phyloP scores from a whole-genome alignment of 2,113 vertebrate genomes.

The Eretmochelys imbricata region DNA sequence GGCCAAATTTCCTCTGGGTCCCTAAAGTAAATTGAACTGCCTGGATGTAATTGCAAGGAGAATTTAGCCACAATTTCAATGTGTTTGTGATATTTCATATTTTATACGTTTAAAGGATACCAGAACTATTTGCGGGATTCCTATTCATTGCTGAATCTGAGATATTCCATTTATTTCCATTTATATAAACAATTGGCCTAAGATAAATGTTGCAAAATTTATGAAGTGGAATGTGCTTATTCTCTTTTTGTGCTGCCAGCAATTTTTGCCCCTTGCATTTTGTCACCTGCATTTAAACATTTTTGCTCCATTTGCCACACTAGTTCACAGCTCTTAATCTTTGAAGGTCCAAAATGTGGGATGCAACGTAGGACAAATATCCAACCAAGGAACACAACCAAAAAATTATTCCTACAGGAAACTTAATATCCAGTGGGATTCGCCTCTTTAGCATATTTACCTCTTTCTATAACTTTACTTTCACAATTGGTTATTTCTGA shows the following conservation, averaged over 20 bases:
- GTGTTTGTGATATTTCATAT: background rate
- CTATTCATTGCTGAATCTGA: background rate
- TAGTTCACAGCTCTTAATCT: background rate
- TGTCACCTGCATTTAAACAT: background rate
- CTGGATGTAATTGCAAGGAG: background rate
- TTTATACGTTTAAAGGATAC: background rate
- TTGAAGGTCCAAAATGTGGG: background rate
- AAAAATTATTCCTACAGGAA: background rate
- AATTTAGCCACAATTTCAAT: background rate
- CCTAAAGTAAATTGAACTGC: background rate
- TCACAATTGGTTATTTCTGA: background rate
- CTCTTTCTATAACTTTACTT: background rate
- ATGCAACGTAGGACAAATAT: background rate
- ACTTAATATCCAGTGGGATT: background rate
- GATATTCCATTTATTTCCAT: rapidly evolving
- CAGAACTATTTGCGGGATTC: background rate
- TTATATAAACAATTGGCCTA: background rate
- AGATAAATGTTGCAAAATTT: background rate
- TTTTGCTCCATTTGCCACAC: background rate
- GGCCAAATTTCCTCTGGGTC: background rate
- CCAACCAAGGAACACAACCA: background rate
- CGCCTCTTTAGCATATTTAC: background rate
- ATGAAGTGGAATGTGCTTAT: background rate
- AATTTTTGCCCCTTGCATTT: background rate
- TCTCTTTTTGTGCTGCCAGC: background rate